Percentiles rank a stretch among this genome's conserved stretches.
phyloP scores from a whole-genome alignment of 2,797 vertebrate genomes.

The Sebastes minor region DNA sequence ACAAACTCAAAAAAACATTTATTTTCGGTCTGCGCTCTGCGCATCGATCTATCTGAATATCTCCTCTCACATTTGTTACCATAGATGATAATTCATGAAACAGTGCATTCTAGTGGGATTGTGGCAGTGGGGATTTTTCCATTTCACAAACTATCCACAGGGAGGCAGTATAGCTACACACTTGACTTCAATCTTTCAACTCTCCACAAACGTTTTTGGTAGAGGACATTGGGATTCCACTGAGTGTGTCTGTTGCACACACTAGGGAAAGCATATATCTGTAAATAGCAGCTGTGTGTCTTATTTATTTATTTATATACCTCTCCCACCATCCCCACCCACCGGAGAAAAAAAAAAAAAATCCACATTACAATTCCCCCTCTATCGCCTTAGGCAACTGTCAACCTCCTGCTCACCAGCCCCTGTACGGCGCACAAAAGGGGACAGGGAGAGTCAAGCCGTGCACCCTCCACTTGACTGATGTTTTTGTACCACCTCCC shows the following conservation, averaged over 20 bases:
- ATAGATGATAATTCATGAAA: slow-evolving; percentile 7
- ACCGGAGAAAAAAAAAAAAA: not conserved
- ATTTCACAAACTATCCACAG: slow-evolving; percentile 36
- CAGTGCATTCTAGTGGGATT: not conserved
- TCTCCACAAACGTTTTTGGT: slow-evolving; percentile 21
- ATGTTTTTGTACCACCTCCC: slow-evolving; percentile 45
- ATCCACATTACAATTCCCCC: slow-evolving; percentile 37
- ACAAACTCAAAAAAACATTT: not conserved
- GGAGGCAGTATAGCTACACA: slow-evolving; percentile 66
- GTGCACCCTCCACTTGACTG: slow-evolving; percentile 44
- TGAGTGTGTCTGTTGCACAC: slow-evolving; percentile 46
- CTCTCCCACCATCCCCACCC: not conserved
- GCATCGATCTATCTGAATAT: not conserved
- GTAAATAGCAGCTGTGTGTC: slow-evolving; percentile 75
- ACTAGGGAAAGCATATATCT: slow-evolving; percentile 69
- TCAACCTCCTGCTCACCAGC: slow-evolving; percentile 69
- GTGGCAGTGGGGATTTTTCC: not conserved
- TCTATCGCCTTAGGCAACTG: slow-evolving; percentile 71
- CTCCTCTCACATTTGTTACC: not conserved
- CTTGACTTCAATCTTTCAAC: not conserved
- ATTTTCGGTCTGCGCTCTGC: not conserved
- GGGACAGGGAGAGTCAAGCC: slow-evolving; percentile 44
- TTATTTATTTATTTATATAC: slow-evolving; percentile 62
- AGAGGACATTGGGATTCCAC: slow-evolving; percentile 63
- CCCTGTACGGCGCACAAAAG: slow-evolving; percentile 37